Evolutionary conservation across 2,888 invertebrate genomes (phyloP).

Genomic region (Pollenia griseotomentosa): DNA sequence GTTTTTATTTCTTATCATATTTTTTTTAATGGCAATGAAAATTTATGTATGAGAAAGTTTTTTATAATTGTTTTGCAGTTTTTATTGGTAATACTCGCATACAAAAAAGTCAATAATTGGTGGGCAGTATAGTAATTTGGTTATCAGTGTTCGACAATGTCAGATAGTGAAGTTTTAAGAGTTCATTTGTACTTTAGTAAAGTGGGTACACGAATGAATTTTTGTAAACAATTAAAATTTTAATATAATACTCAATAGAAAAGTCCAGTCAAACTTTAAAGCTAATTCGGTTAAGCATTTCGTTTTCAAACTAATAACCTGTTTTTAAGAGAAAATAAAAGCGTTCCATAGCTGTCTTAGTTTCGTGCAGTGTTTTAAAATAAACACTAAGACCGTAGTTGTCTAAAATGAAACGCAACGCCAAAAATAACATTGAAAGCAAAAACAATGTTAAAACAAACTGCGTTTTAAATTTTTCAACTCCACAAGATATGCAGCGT

Average conservation of each 20-base stretch:
- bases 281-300: no score
- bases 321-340: no score
- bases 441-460: no score
- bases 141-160: conserved; percentile 14
- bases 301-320: no score
- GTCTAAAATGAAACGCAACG: no score
- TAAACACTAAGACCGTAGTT: no score
- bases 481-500: no score
- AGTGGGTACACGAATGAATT: neutral
- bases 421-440: no score
- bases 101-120: neutral
- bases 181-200: conserved; percentile 33
- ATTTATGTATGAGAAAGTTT: conserved; percentile 5
- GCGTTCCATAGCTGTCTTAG: no score
- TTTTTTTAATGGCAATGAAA: conserved; percentile 19
- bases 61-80: conserved; percentile 1
- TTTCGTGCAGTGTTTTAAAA: no score
- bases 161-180: neutral
- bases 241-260: neutral
- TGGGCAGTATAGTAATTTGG: conserved; percentile 28
- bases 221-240: neutral
- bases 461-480: no score
- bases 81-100: neutral
- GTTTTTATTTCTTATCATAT: conserved; percentile 29
- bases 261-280: neutral